A percentile compares a stretch with the other conserved stretches of the same genome.
phyloP scores from a whole-genome alignment of 2,888 invertebrate species.

The Catotricha subobsoleta region DNA sequence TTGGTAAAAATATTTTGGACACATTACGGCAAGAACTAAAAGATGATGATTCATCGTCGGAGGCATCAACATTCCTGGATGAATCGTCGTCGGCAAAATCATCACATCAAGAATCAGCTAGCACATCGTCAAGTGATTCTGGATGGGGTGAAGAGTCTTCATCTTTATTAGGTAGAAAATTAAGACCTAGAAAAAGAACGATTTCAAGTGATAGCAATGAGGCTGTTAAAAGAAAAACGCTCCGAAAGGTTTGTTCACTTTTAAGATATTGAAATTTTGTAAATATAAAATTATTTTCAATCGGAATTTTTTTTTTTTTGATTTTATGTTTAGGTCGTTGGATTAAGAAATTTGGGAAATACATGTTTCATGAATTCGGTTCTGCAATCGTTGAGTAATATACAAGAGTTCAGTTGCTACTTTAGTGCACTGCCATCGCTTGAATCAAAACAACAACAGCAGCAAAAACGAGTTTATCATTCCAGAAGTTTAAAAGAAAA shows the following conservation, averaged over 20 bases:
- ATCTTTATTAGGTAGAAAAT: conserved; percentile 12
- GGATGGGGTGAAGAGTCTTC: conserved; percentile 16
- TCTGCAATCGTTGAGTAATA: conserved; percentile 65
- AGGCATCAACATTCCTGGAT: conserved; percentile 22
- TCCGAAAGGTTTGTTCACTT: conserved; percentile 7
- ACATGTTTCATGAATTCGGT: conserved; percentile 80
- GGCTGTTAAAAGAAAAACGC: conserved; percentile 10
- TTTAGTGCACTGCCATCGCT: conserved; percentile 59
- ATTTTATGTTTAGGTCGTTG: conserved; percentile 33
- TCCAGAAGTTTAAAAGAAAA: conserved; percentile 41
- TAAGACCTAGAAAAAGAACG: conserved; percentile 18
- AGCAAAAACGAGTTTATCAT: conserved; percentile 34
- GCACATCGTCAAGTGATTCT: conserved; percentile 18
- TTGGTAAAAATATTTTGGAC: conserved; percentile 13
- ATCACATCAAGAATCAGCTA: conserved; percentile 17
- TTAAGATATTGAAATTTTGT: neutral
- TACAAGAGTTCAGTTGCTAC: conserved; percentile 66
- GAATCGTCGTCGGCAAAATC: conserved; percentile 13
- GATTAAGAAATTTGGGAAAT: conserved; percentile 63
- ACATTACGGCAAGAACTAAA: conserved; percentile 37
- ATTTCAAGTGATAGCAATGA: conserved; percentile 17
- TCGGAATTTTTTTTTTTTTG: conserved; percentile 15
- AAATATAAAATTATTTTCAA: neutral
- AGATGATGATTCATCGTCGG: conserved; percentile 22
- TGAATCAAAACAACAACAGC: conserved; percentile 28